phyloP scores from a whole-genome alignment of 1,140 invertebrate species.

The Drosophila takahashii region DNA sequence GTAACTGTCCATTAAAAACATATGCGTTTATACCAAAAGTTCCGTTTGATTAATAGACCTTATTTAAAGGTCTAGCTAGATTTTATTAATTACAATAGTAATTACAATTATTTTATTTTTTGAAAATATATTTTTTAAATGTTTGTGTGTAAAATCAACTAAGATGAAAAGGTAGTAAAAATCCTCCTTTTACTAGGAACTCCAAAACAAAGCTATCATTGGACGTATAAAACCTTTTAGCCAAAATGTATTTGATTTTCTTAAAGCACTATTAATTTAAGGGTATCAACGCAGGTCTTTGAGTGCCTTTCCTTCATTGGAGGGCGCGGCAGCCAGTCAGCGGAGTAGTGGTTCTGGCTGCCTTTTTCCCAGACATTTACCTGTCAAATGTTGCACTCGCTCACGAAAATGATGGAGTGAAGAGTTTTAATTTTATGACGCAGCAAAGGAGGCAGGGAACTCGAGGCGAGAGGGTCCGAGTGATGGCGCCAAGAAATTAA shows the following conservation, averaged over 20 bases:
- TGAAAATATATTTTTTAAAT: background rate
- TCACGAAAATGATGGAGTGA: slow-evolving; percentile 82
- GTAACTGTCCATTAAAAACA: background rate
- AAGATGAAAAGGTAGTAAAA: too few species aligned
- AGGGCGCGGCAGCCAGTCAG: slow-evolving; percentile 60
- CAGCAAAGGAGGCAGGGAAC: slow-evolving; percentile 62
- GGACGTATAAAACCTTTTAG: background rate
- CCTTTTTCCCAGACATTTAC: slow-evolving; percentile 80
- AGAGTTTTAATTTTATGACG: slow-evolving; percentile 83
- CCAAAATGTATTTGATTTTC: background rate
- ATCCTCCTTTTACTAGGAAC: too few species aligned
- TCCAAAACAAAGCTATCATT: background rate
- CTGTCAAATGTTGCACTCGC: slow-evolving; percentile 82
- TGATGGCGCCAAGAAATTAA: slow-evolving; percentile 81
- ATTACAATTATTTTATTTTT: too few species aligned
- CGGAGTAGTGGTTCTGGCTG: slow-evolving; percentile 32
- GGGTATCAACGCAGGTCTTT: slow-evolving; percentile 9
- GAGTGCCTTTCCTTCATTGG: slow-evolving; percentile 3
- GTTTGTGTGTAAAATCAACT: too few species aligned
- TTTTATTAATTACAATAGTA: too few species aligned
- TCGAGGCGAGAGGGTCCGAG: slow-evolving; percentile 9
- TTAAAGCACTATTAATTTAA: slow-evolving; percentile 4
- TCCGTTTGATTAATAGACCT: too few species aligned
- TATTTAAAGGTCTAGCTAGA: too few species aligned
- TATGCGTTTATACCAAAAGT: too few species aligned